Evolutionary conservation across 2,797 vertebrate species (phyloP).

Genomic region (Pelochelys cantorii): DNA sequence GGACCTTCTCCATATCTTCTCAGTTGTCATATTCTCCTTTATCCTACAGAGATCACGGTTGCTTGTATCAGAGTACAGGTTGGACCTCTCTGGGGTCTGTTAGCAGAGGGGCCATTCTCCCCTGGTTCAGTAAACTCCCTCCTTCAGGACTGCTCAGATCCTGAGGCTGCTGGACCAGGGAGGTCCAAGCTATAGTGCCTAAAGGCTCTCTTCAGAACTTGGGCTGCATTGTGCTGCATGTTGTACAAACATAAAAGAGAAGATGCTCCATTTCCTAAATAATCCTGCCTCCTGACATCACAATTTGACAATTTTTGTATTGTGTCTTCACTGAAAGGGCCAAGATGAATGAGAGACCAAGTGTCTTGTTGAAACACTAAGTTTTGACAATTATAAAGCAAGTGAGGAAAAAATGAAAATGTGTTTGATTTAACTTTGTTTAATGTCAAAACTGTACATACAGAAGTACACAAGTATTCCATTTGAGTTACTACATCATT

Average conservation of each 20-base stretch:
- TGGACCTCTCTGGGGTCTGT: too few relatives aligned
- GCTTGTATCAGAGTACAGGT: neutral
- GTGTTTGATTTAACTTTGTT: neutral
- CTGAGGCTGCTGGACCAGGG: too few relatives aligned
- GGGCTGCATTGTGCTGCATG: neutral
- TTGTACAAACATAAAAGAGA: accelerated
- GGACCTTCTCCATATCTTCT: neutral
- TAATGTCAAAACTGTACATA: neutral
- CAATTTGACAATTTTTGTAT: accelerated
- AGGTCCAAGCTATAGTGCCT: neutral
- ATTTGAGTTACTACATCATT: neutral
- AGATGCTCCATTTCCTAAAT: neutral
- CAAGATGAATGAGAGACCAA: neutral
- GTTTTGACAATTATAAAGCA: neutral
- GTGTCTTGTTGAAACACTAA: neutral
- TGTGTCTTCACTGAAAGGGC: neutral
- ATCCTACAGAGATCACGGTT: neutral
- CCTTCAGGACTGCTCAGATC: too few relatives aligned
- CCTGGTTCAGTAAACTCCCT: too few relatives aligned
- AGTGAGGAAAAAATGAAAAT: neutral
- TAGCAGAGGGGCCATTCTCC: too few relatives aligned
- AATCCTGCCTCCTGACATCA: neutral
- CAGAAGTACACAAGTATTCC: neutral
- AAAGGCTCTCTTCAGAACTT: neutral
- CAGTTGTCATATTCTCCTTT: neutral